phyloP scores from a whole-genome alignment of 1,140 invertebrate genomes.

The Euschistus heros region DNA sequence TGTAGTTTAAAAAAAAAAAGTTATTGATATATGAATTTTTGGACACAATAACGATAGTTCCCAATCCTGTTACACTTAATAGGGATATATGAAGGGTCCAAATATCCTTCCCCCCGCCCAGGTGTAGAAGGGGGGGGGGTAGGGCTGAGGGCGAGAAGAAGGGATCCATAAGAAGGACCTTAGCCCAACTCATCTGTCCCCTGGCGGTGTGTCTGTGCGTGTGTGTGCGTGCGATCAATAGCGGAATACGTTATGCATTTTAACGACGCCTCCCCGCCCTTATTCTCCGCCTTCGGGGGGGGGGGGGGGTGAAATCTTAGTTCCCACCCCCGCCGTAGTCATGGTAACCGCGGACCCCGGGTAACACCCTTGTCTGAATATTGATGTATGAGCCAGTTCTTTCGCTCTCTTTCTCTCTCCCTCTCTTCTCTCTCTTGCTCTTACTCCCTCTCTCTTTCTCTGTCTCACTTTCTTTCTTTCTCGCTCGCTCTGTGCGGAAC shows the following conservation, averaged over 20 bases:
- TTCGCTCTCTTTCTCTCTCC: constrained; percentile 11
- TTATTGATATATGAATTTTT: too few relatives aligned
- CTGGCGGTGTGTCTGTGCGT: too few relatives aligned
- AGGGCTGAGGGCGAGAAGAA: too few relatives aligned
- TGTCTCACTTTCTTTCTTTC: constrained; percentile 1
- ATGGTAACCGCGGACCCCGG: constrained; percentile 25
- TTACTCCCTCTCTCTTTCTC: background rate
- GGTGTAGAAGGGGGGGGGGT: background rate
- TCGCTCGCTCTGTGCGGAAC: background rate
- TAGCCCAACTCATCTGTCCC: background rate
- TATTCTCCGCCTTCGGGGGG: constrained; percentile 14
- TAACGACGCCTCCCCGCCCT: constrained; percentile 23
- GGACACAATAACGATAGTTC: too few relatives aligned
- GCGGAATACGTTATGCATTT: constrained; percentile 29
- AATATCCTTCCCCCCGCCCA: background rate
- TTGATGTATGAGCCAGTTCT: constrained; percentile 24
- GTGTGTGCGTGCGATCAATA: constrained; percentile 23
- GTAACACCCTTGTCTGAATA: constrained; percentile 20
- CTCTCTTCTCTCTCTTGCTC: background rate
- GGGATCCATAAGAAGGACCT: constrained; percentile 1
- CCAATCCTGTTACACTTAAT: too few relatives aligned
- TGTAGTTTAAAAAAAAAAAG: too few relatives aligned
- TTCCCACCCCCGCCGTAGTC: constrained; percentile 19
- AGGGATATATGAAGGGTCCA: too few relatives aligned
- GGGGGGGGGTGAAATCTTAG: constrained; percentile 18